phyloP scores from a whole-genome alignment of 2,888 invertebrate genomes.

The Polietes domitor region DNA sequence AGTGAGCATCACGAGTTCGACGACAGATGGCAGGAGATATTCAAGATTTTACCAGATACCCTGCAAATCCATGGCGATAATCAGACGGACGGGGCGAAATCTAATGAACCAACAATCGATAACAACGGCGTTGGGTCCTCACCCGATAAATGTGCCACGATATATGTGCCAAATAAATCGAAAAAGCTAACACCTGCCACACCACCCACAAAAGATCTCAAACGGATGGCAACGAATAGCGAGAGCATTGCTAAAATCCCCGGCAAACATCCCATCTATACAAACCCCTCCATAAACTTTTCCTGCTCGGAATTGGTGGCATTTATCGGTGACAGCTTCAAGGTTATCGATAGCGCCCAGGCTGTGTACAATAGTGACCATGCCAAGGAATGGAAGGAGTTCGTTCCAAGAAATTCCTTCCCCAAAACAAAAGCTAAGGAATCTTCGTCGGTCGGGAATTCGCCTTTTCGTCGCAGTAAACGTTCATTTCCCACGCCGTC shows the following conservation, averaged over 20 bases:
- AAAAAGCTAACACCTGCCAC: too few relatives aligned
- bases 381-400: neutral
- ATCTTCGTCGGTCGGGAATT: constrained; percentile 58
- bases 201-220: neutral
- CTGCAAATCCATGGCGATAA: neutral
- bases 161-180: constrained; percentile 5
- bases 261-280: constrained; percentile 42
- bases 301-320: constrained; percentile 75
- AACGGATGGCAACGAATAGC: neutral
- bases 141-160: constrained; percentile 28
- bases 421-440: constrained; percentile 33
- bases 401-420: neutral
- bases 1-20: constrained; percentile 13
- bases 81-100: neutral
- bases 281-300: constrained; percentile 67
- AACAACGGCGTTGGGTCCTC: neutral
- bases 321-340: constrained; percentile 76
- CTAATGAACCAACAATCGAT: neutral
- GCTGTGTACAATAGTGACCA: constrained; percentile 43
- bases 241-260: neutral
- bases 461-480: constrained; percentile 50
- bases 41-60: neutral
- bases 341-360: constrained; percentile 72
- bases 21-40: constrained; percentile 13
- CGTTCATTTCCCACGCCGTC: neutral